Conservation (phyloP, 1,140 invertebrate genomes). For the Diabrotica virgifera region DNA sequence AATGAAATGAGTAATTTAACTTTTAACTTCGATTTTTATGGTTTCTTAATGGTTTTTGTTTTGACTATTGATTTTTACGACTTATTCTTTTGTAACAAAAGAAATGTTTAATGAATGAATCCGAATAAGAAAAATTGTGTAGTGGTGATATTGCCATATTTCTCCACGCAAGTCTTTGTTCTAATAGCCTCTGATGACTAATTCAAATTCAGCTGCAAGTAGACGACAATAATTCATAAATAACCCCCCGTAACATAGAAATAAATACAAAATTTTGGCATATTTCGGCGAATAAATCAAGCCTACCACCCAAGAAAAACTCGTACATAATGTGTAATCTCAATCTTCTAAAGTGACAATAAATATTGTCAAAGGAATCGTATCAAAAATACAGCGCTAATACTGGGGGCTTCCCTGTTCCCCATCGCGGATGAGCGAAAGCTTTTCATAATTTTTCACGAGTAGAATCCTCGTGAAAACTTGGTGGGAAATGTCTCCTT, state of each 20-base stretch:
- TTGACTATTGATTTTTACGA: too few species aligned
- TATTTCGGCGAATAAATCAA: constrained; percentile 7
- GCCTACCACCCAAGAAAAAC: constrained; percentile 5
- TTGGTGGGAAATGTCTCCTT: background rate
- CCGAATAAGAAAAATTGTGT: too few species aligned
- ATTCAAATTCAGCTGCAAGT: background rate
- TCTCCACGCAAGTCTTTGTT: too few species aligned
- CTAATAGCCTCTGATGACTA: background rate
- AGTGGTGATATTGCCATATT: too few species aligned
- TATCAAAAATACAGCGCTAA: constrained; percentile 16
- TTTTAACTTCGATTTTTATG: too few species aligned
- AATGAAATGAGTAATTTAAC: too few species aligned
- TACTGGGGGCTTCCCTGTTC: constrained; percentile 1
- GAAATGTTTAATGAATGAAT: too few species aligned
- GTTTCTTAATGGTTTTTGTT: too few species aligned
- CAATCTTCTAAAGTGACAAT: constrained; percentile 18
- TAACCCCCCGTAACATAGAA: background rate
- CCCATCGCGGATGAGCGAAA: background rate
- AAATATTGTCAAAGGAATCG: constrained; percentile 12
- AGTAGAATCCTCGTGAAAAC: background rate
- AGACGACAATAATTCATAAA: background rate
- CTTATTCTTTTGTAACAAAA: too few species aligned
- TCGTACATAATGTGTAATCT: constrained; percentile 16
- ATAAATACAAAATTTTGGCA: constrained; percentile 1
- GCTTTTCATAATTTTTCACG: constrained; percentile 5